Evolutionary conservation across 2,797 vertebrate species (phyloP).

Genomic region (Anguilla obscura): DNA sequence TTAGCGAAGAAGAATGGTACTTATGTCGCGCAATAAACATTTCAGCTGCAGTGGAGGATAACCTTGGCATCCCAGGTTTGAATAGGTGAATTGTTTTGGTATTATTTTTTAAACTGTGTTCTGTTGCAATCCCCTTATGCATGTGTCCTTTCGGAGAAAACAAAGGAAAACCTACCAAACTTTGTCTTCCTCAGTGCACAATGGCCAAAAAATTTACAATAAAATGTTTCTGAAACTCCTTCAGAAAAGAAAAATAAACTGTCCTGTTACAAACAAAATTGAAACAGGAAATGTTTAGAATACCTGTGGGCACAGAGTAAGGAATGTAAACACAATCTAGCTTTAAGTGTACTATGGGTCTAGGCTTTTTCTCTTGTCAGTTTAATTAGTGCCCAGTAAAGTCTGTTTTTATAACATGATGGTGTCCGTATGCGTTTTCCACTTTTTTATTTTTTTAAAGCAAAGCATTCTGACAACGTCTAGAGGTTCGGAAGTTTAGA

Average conservation of each 20-base stretch:
- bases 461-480: background rate
- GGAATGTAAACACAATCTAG: constrained; percentile 45
- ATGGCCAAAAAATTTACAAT: constrained; percentile 15
- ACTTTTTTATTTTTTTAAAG: background rate
- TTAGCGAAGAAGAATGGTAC: constrained; percentile 1
- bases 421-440: background rate
- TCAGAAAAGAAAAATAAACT: background rate
- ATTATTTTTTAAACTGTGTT: constrained; percentile 3
- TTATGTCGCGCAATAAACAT: constrained; percentile 22
- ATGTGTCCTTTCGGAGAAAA: constrained; percentile 22
- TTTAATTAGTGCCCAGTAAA: constrained; percentile 11
- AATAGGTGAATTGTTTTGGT: background rate
- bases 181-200: constrained; percentile 22
- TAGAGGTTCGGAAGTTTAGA: background rate
- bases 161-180: constrained; percentile 29
- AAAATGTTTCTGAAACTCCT: constrained; percentile 27
- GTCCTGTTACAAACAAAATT: constrained; percentile 24
- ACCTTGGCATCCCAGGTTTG: background rate
- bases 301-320: constrained; percentile 38
- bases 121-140: background rate
- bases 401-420: constrained; percentile 31
- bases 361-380: background rate
- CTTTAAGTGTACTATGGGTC: constrained; percentile 8
- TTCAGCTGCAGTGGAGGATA: constrained; percentile 9
- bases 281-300: constrained; percentile 37